These are phyloP conservation scores for Odontomachus brunneus DNA, from an alignment of 1,140 invertebrate species.

Conservation along the genomic window DNA sequence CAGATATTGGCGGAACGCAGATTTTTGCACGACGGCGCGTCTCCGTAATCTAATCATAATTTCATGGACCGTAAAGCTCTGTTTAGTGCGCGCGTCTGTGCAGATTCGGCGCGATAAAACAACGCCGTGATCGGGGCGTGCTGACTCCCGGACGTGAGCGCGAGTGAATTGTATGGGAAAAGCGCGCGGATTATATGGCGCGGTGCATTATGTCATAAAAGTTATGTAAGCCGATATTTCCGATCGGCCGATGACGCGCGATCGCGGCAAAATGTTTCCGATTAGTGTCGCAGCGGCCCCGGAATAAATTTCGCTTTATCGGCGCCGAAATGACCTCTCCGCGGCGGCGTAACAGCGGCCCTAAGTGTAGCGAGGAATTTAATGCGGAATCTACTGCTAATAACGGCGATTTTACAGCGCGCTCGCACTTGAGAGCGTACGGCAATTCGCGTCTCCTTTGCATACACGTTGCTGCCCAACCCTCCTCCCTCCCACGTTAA, in stretches of 20 bases:
- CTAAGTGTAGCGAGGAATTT: conserved; percentile 16
- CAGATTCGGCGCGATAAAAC: conserved; percentile 34
- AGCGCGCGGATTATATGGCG: not conserved
- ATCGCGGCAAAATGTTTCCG: conserved; percentile 23
- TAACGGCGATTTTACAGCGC: conserved; percentile 37
- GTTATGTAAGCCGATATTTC: conserved; percentile 43
- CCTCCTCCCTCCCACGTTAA: not conserved
- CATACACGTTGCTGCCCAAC: not conserved
- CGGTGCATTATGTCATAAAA: conserved; percentile 27
- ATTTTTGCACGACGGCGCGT: not conserved
- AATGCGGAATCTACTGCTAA: conserved; percentile 6
- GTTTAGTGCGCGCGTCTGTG: not conserved
- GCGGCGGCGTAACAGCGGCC: not conserved
- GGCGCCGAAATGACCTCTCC: conserved; percentile 8
- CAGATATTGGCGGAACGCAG: not conserved
- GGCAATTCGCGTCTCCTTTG: not conserved
- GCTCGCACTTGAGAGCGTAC: not conserved
- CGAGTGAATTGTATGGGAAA: conserved; percentile 25
- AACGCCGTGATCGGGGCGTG: not conserved
- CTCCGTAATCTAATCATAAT: conserved; percentile 18
- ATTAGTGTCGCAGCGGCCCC: conserved; percentile 12
- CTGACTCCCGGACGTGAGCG: not conserved
- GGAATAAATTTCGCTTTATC: conserved; percentile 45
- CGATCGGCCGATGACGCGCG: conserved; percentile 7
- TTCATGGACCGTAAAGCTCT: conserved; percentile 14